Conservation (phyloP, 1,140 invertebrate genomes). For the Neotoxoptera formosana region DNA sequence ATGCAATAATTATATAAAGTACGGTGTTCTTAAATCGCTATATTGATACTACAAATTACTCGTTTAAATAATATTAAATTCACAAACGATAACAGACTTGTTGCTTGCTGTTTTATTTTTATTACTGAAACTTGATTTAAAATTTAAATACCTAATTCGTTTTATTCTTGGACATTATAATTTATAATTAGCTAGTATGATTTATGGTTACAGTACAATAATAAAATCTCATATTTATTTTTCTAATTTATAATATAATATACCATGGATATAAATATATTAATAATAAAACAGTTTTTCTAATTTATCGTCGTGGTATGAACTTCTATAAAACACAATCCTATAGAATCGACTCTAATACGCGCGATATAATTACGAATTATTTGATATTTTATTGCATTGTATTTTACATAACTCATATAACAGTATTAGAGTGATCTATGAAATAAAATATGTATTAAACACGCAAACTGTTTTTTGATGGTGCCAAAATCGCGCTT, state of each 20-base stretch:
- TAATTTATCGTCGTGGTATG: not conserved
- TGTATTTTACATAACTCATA: slow-evolving; percentile 11
- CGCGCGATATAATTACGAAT: not conserved
- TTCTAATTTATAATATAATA: not conserved
- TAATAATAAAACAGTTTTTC: not conserved
- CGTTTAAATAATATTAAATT: not conserved
- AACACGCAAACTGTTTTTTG: not conserved
- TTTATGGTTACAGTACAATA: not conserved
- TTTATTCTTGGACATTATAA: not conserved
- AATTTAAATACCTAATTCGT: not conserved
- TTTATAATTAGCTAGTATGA: not conserved
- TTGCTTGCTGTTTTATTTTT: not conserved
- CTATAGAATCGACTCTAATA: not conserved
- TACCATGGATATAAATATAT: not conserved
- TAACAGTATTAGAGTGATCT: not conserved
- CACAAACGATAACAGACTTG: not conserved
- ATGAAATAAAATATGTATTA: slow-evolving; percentile 2
- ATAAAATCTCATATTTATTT: not conserved
- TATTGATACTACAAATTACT: not conserved
- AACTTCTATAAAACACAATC: not conserved
- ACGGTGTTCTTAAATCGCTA: not conserved
- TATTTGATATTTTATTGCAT: not conserved
- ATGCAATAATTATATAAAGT: not conserved
- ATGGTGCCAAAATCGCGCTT: not conserved
- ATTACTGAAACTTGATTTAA: not conserved